Percentiles rank a stretch among this genome's conserved stretches.
phyloP scores from a whole-genome alignment of 2,797 vertebrate genomes.

The Coluber constrictor region DNA sequence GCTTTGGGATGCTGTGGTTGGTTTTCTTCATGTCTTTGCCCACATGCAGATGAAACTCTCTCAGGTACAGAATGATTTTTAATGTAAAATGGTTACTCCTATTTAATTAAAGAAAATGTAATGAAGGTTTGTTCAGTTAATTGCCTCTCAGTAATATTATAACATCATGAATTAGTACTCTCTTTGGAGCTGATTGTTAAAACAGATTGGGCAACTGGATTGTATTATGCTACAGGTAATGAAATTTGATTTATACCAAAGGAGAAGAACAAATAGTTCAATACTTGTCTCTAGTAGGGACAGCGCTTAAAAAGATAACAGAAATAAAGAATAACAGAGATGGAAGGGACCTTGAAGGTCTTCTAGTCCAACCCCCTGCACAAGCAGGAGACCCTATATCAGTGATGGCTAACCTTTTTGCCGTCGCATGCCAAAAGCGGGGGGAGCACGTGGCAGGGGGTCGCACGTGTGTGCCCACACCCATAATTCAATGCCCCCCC shows the following conservation, averaged over 20 bases:
- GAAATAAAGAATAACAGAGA: background rate
- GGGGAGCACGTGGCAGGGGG: no score
- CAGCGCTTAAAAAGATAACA: background rate
- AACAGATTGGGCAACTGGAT: background rate
- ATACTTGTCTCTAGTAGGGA: background rate
- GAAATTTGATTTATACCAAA: background rate
- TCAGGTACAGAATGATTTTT: constrained; percentile 75
- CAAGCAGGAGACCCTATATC: background rate
- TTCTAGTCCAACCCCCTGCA: background rate
- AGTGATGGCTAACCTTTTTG: no score
- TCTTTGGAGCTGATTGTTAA: background rate
- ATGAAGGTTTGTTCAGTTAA: background rate
- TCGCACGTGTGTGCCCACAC: no score
- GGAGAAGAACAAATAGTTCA: background rate
- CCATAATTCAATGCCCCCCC: no score
- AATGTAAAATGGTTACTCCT: background rate
- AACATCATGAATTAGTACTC: background rate
- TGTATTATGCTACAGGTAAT: background rate
- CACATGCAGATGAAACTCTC: constrained; percentile 98
- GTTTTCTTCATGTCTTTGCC: constrained; percentile 94
- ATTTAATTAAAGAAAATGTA: background rate
- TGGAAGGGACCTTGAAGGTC: background rate
- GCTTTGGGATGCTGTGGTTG: constrained; percentile 94
- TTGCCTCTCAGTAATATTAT: background rate
- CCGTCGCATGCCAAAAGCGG: no score